These are phyloP conservation scores for Entosphenus tridentatus DNA, from an alignment of 2,113 vertebrate species.

Conservation along the genomic window DNA sequence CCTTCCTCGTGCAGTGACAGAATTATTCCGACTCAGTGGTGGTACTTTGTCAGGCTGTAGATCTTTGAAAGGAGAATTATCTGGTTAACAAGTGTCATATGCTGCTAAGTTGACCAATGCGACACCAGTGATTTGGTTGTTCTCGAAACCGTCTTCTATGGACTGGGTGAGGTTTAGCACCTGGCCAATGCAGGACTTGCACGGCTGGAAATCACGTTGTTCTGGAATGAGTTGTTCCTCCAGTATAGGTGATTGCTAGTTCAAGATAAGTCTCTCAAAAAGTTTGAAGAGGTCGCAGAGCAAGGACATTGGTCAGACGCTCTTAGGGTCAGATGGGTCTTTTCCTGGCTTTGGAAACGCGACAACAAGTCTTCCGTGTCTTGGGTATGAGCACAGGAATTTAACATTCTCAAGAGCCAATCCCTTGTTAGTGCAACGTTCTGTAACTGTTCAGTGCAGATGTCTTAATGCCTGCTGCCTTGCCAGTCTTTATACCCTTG, in stretches of 20 bases:
- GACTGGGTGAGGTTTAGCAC: not conserved
- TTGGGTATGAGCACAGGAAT: not conserved
- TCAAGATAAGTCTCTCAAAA: not conserved
- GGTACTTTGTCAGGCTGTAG: not conserved
- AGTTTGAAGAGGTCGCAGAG: conserved; percentile 1
- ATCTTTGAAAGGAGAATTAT: not conserved
- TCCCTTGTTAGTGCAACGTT: not conserved
- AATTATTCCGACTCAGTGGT: no score
- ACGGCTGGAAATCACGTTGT: not conserved
- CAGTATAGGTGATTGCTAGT: not conserved
- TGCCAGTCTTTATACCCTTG: no score
- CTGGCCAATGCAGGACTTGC: not conserved
- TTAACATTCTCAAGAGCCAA: not conserved
- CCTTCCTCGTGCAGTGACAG: no score
- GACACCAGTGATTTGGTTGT: not conserved
- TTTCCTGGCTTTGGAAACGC: conserved; percentile 6
- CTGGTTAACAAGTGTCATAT: not conserved
- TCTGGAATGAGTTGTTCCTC: conserved; percentile 3
- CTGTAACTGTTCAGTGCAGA: conserved; percentile 1
- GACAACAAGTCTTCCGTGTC: not conserved
- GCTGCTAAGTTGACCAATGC: not conserved
- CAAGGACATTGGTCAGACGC: not conserved
- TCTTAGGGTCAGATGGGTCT: not conserved
- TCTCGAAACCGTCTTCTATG: not conserved
- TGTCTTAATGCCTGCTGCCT: no score